Base-by-base conservation (phyloP, 2,797 vertebrate species). In the Xenentodon cancila region DNA sequence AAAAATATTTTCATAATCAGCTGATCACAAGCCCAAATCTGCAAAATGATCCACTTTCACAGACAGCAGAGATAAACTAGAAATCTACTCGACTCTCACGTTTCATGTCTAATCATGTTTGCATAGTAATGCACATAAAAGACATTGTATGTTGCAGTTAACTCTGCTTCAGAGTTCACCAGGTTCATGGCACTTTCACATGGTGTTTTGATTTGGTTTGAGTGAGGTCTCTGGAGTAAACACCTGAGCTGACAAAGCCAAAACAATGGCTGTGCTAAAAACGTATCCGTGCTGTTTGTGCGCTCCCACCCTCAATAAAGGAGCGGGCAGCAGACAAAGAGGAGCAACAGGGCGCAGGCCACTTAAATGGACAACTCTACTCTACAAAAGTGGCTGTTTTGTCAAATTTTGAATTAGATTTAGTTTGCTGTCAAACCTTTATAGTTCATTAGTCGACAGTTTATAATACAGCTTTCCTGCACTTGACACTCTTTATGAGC, bases 191-290 rank as follows among this genome's bases (percentile, higher is more conserved):
- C 68, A 60, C 64, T 68, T 58, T 68, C 53, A 49, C 47, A 64
- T 50, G 4, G 48, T 60, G 55, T 49, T 20, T 64, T 52, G 68
- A 75, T 81, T 68, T 75, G 64, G 60, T 63, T 81, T 79, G 68
- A 60, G 69, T 50, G 73, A 80, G 69, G 70, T 84, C 79, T 64
- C 18, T 60, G 64, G 73, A 79, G 68, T 72, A 88, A 84, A 84
- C 81, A 86, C 81, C 79, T 83, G 82, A 82, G 49, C 71, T 53
- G 67, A 86, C 75, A 81, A 86, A 90, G 84, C 64, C 73, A 85
- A 87, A 90, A 89, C 83, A 88, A 89, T 81, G 68, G 86, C 71
- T 34, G 51, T 46, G 61, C 58, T 59, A 73, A 66, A 42, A 78
- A 11, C 60, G 53, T 60, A 53, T 52, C 71, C 25, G 37, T 53